phyloP scores from a whole-genome alignment of 1,140 invertebrate species.

The Eriocheir sinensis region DNA sequence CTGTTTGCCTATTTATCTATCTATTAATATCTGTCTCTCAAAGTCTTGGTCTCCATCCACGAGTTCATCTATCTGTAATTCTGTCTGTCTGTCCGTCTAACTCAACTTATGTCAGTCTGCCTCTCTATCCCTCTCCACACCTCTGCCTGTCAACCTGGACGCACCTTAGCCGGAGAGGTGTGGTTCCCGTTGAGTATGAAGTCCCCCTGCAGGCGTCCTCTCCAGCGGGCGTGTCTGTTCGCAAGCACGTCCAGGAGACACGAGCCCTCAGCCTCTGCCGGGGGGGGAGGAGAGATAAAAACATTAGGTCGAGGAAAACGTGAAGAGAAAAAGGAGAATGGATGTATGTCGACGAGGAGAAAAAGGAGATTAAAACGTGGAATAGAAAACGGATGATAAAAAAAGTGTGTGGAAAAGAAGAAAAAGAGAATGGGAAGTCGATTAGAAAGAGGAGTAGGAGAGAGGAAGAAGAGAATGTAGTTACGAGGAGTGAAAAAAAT shows the following conservation, averaged over 20 bases:
- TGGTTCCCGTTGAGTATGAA: slow-evolving; percentile 93
- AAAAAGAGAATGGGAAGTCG: background rate
- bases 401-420: background rate
- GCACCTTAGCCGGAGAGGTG: slow-evolving; percentile 84
- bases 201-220: slow-evolving; percentile 87
- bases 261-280: slow-evolving; percentile 88
- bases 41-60: background rate
- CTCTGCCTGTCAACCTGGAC: background rate
- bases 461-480: background rate
- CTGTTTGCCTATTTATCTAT: slow-evolving; percentile 36
- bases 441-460: background rate
- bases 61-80: no score
- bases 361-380: background rate
- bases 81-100: no score
- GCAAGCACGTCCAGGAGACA: slow-evolving; percentile 91
- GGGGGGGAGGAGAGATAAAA: background rate
- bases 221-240: slow-evolving; percentile 83
- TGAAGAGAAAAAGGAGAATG: background rate
- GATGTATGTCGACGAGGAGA: background rate
- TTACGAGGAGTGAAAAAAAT: no score
- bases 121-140: background rate
- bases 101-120: no score
- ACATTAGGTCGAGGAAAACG: background rate
- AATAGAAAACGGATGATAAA: background rate
- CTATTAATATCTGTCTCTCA: background rate